Evolutionary conservation across 2,113 vertebrate species (phyloP), one percentile per base, ranked within the genome.

Genomic region (Oreamnos americanus): DNA sequence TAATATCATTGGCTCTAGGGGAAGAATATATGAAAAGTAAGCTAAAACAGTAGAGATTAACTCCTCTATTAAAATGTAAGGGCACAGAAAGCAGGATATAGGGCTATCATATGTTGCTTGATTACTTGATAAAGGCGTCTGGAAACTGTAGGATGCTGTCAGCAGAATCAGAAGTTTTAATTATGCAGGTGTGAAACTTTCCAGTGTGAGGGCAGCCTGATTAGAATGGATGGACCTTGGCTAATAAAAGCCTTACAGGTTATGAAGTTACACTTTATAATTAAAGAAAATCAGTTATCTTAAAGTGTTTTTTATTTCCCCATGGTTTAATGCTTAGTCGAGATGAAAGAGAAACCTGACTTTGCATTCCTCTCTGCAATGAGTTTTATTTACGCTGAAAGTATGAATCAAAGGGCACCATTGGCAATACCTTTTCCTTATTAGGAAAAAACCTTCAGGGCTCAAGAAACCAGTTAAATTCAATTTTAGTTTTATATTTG

Each of bases 201-300:
- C 49, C 33, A 53, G 39, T 97, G 92, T 90, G 97, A 98, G 62
- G 64, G 58, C 60, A 87, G 92, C 64, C 87, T 82, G 86, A 95
- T 98, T 98, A 96, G 97, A 98, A 98, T 49, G 96, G 98, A 98
- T 98, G 97, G 97, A 94, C 79, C 62, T 85, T 96, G 82, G 91
- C 92, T 99, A 98, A 98, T 98, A 97, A 98, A 97, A 98, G 58
- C 91, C 97, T 95, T 95, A 88, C 84, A 98, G 96, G 94, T 98
- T 98, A 98, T 88, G 97, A 97, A 97, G 57, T 98, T 10, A 9
- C 96, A 96, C 96, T 97, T 91, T 83, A 74, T 89, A 97, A 98
- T 96, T 98, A 95, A 98, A 97, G 96, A 98, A 94, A 98, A 96
- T 96, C 88, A 87, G 90, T 98, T 98, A 98, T 97, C 49, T 96